These are phyloP conservation scores for Tachystola acroxantha DNA, from an alignment of 2,888 invertebrate species.

Conservation along the genomic window DNA sequence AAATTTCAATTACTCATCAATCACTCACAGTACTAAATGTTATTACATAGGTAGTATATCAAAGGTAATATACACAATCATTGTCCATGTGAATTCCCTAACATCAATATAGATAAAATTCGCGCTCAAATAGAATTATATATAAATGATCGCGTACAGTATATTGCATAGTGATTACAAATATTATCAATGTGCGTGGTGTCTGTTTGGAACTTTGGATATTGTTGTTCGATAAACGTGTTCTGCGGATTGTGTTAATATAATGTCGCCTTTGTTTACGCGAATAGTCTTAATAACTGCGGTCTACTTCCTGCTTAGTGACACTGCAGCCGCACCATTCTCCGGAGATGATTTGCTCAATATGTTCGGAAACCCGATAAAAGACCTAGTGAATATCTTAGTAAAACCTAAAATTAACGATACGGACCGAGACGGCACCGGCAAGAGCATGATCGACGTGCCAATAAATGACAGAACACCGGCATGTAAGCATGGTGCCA, in stretches of 20 bases:
- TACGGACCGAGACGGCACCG: constrained; percentile 12
- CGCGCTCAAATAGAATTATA: too few species aligned
- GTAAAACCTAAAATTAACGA: constrained; percentile 7
- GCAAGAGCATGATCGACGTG: constrained; percentile 48
- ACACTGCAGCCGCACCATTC: constrained; percentile 34
- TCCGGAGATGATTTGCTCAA: constrained; percentile 40
- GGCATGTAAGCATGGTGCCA: constrained; percentile 32
- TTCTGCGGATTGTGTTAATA: constrained; percentile 32
- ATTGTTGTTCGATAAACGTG: constrained; percentile 39
- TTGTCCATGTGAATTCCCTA: too few species aligned
- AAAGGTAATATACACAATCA: too few species aligned
- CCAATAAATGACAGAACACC: constrained; percentile 40
- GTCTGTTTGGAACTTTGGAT: constrained; percentile 21
- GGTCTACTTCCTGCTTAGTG: constrained; percentile 35
- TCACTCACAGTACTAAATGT: too few species aligned
- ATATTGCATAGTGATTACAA: constrained; percentile 7
- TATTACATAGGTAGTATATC: too few species aligned
- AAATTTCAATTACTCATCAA: too few species aligned
- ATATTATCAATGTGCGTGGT: constrained; percentile 12
- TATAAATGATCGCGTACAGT: too few species aligned
- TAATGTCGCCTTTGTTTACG: constrained; percentile 55
- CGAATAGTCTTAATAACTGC: constrained; percentile 48
- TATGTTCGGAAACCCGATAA: constrained; percentile 56
- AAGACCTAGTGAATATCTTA: constrained; percentile 37
- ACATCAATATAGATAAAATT: constrained; percentile 3